Conservation (phyloP, 1,140 invertebrate species). For the Elymnias hypermnestra region DNA sequence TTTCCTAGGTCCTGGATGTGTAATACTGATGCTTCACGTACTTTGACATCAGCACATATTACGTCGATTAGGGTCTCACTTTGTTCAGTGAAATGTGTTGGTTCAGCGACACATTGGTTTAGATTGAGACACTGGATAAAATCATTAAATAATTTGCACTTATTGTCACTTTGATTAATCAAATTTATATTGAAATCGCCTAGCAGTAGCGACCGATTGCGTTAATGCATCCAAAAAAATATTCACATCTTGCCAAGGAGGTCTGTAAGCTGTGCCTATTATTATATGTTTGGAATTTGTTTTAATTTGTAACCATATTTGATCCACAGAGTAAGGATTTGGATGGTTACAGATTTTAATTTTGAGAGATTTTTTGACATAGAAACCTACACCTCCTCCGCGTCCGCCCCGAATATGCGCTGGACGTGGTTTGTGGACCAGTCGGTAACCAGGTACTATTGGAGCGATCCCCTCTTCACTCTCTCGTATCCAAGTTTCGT, state of each 20-base stretch:
- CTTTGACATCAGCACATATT: slow-evolving; percentile 8
- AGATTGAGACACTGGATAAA: slow-evolving; percentile 8
- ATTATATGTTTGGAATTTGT: background rate
- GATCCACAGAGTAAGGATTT: background rate
- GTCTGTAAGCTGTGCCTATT: background rate
- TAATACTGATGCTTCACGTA: background rate
- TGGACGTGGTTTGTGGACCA: slow-evolving; percentile 1
- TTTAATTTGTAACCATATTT: background rate
- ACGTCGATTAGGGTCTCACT: slow-evolving; percentile 14
- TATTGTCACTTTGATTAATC: background rate
- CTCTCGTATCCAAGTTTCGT: slow-evolving; percentile 11
- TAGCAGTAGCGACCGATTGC: background rate
- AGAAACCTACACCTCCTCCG: no score
- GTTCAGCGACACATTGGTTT: background rate
- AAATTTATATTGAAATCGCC: slow-evolving; percentile 5
- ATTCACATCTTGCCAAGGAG: background rate
- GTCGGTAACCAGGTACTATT: background rate
- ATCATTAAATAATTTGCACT: background rate
- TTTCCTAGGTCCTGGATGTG: slow-evolving; percentile 10
- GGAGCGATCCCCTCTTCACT: slow-evolving; percentile 7
- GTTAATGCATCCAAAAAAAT: background rate
- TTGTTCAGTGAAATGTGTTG: slow-evolving; percentile 14
- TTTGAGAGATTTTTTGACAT: no score
- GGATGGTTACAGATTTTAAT: background rate
- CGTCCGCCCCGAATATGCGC: background rate